Percentiles rank a stretch among this genome's conserved stretches.
phyloP scores from a whole-genome alignment of 2,113 vertebrate genomes.

The Smithornis capensis region DNA sequence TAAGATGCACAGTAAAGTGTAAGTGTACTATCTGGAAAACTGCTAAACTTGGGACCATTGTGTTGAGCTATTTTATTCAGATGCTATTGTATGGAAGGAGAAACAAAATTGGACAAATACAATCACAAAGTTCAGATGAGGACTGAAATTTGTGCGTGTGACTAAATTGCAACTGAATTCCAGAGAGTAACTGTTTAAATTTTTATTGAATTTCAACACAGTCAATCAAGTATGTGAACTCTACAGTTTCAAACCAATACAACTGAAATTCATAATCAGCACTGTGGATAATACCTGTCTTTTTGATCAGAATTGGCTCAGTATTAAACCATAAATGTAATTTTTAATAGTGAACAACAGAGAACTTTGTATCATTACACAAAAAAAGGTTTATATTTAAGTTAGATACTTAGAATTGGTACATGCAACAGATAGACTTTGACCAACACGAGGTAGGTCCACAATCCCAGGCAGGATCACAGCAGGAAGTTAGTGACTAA shows the following conservation, averaged over 20 bases:
- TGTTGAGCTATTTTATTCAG: neutral
- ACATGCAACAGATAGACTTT: neutral
- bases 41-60: neutral
- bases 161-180: neutral
- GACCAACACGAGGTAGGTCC: neutral
- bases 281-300: neutral
- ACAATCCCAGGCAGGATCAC: neutral
- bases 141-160: neutral
- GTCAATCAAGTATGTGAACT: neutral
- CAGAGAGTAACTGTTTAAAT: neutral
- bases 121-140: neutral
- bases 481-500: constrained; percentile 46
- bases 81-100: neutral
- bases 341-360: neutral
- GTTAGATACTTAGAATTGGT: neutral
- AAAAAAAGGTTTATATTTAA: neutral
- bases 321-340: neutral
- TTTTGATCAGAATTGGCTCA: neutral
- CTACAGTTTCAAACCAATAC: neutral
- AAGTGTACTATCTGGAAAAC: neutral
- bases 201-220: neutral
- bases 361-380: neutral
- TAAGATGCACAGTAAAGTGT: neutral
- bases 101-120: neutral
- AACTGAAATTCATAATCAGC: neutral